Conservation (phyloP, 2,113 vertebrate species). For the Limanda limanda region DNA sequence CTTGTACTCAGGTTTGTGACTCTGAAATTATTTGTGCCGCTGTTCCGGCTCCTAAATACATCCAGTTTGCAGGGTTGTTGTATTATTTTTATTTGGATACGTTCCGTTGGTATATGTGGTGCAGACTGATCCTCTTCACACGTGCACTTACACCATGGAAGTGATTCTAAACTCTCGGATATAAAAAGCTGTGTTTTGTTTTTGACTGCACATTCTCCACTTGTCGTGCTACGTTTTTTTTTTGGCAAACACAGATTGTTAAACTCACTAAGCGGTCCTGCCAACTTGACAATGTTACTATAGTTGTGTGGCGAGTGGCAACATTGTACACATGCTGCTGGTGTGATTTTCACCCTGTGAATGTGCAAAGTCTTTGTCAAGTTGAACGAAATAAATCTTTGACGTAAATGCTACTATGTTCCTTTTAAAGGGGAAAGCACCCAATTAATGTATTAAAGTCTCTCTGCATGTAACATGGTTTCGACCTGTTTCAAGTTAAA, state of each 20-base stretch:
- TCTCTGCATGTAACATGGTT: neutral
- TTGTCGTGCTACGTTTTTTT: constrained; percentile 6
- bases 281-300: constrained; percentile 21
- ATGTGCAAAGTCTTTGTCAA: constrained; percentile 42
- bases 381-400: neutral
- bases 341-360: constrained; percentile 44
- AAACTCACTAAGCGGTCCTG: constrained; percentile 33
- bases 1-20: constrained; percentile 46
- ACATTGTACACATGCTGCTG: constrained; percentile 27
- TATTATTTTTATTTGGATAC: constrained; percentile 10
- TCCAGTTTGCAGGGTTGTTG: constrained; percentile 23
- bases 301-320: constrained; percentile 30
- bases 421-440: neutral
- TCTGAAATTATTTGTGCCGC: constrained; percentile 43
- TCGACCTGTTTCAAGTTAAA: too few species aligned
- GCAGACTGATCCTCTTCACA: constrained; percentile 8
- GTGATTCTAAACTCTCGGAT: constrained; percentile 2
- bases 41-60: constrained; percentile 38
- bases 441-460: neutral
- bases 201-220: constrained; percentile 20
- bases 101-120: neutral
- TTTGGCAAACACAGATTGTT: constrained; percentile 34
- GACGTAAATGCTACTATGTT: neutral
- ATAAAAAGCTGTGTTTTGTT: constrained; percentile 25
- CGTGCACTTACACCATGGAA: neutral